Base-by-base conservation (phyloP, 2,113 vertebrate genomes). In the Aldabrachelys gigantea region DNA sequence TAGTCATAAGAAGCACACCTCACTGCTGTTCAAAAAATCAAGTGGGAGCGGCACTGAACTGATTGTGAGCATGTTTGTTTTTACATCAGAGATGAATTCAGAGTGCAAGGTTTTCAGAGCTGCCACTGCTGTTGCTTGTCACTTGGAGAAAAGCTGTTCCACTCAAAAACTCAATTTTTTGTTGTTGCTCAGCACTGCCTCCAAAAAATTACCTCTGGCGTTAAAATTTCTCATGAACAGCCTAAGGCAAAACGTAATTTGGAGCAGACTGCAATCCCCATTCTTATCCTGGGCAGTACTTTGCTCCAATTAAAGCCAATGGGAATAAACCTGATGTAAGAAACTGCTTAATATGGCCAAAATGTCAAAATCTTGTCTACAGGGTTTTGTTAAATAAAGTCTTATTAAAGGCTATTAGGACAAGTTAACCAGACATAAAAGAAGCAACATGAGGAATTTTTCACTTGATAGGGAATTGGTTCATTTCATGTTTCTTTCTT, bases 401-500 rank as follows among this genome's bases (percentile, higher is more conserved):
- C 13, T 76, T 6, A 7, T 62, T 56, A 82, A 44, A 2, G 10
- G 4, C 56, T 0, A 2, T 10, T 2, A 6, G 10, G 59, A 3
- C 4, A 83, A 54, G 6, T 86, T 75, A 78, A 53, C 17, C 44
- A 88, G 81, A 89, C 3, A 57, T 1, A 80, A 50, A 24, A 2
- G 88, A 86, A 25, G 27, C 78, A 25, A 41, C 22, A 56, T 27
- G 29, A 59, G 4, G 62, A n/a, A 35, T 69, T n/a, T 69, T 69
- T 69, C 31, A 69, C 8, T 19, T 69, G 16, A 35, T 69, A 69
- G 62, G 35, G 5, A 38, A 57, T 3, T 3, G 2, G 52, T 92
- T 62, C 41, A 87, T 80, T 82, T 76, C 5, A 54, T 81, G 2
- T 86, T 94, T 92, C 52, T 95, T 52, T 41, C 79, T 17, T 44